Conservation (phyloP, 2,113 vertebrate genomes). For the Paralichthys olivaceus region DNA sequence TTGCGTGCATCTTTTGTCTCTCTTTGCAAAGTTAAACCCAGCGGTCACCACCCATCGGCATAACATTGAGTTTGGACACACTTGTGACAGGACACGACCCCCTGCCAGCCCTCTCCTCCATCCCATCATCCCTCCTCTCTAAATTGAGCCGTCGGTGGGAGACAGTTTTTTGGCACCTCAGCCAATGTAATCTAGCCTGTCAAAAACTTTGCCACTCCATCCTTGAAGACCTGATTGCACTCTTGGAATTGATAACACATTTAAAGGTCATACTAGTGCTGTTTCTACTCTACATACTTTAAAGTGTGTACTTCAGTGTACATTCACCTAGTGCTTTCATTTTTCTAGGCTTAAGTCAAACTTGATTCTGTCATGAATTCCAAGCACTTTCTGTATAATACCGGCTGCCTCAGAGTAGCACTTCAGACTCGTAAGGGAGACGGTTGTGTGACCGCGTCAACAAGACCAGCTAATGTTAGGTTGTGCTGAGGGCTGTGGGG, state of each 20-base stretch:
- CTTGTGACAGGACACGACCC: slow-evolving; percentile 40
- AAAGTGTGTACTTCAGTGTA: slow-evolving; percentile 10
- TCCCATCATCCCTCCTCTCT: slow-evolving; percentile 33
- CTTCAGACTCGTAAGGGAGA: slow-evolving; percentile 22
- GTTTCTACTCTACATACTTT: slow-evolving; percentile 20
- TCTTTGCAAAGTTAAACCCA: slow-evolving; percentile 41
- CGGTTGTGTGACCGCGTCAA: slow-evolving; percentile 1
- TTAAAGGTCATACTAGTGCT: slow-evolving; percentile 37
- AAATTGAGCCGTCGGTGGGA: slow-evolving; percentile 66
- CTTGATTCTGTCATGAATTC: slow-evolving; percentile 28
- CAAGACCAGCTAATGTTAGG: slow-evolving; percentile 14
- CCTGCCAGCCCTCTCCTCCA: slow-evolving; percentile 28
- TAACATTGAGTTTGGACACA: slow-evolving; percentile 64
- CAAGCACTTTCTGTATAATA: neutral
- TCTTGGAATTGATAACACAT: slow-evolving; percentile 44
- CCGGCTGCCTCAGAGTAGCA: slow-evolving; percentile 1
- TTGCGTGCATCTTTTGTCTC: slow-evolving; percentile 61
- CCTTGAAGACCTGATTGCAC: slow-evolving; percentile 34
- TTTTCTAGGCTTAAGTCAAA: slow-evolving; percentile 23
- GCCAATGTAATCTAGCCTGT: slow-evolving; percentile 27
- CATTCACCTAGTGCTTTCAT: neutral
- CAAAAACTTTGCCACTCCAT: slow-evolving; percentile 44
- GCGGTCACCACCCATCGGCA: slow-evolving; percentile 45
- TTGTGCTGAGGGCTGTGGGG: slow-evolving; percentile 23
- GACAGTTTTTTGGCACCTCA: slow-evolving; percentile 63